A percentile compares a stretch with the other conserved stretches of the same genome.
Evolutionary conservation across 2,888 invertebrate species (phyloP).

Genomic region (Philhelius pedissequus): DNA sequence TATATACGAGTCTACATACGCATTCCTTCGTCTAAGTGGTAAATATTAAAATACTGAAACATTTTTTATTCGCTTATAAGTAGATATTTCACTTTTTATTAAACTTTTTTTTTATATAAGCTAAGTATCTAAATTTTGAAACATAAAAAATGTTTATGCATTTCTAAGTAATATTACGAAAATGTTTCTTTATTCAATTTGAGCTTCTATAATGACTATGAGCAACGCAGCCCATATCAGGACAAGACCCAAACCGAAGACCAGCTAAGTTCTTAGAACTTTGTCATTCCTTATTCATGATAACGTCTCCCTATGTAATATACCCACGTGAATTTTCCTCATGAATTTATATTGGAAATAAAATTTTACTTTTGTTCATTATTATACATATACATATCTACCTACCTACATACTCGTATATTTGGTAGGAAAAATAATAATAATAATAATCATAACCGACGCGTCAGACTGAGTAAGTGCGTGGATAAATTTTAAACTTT

Average conservation of each 20-base stretch:
- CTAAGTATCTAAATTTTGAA: neutral
- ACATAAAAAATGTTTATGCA: constrained; percentile 6
- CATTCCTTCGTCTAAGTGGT: neutral
- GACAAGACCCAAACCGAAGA: too few species aligned
- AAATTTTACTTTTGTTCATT: constrained; percentile 25
- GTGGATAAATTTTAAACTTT: neutral
- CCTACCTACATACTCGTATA: neutral
- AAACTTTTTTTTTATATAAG: neutral
- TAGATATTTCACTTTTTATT: neutral
- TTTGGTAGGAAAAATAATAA: neutral
- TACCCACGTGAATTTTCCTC: constrained; percentile 46
- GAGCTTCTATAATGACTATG: constrained; percentile 10
- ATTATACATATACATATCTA: too few species aligned
- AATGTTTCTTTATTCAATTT: constrained; percentile 50
- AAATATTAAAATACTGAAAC: neutral
- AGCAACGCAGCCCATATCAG: neutral
- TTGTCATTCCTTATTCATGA: constrained; percentile 48
- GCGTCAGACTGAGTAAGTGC: neutral
- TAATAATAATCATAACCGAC: neutral
- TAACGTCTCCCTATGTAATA: neutral
- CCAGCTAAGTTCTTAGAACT: neutral
- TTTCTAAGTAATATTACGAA: constrained; percentile 4
- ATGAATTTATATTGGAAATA: constrained; percentile 67
- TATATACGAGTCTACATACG: neutral
- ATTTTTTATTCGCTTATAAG: neutral